Base-by-base conservation (phyloP, 37 sponge, comb jelly and placozoan genomes). In the Ianthella basta region DNA sequence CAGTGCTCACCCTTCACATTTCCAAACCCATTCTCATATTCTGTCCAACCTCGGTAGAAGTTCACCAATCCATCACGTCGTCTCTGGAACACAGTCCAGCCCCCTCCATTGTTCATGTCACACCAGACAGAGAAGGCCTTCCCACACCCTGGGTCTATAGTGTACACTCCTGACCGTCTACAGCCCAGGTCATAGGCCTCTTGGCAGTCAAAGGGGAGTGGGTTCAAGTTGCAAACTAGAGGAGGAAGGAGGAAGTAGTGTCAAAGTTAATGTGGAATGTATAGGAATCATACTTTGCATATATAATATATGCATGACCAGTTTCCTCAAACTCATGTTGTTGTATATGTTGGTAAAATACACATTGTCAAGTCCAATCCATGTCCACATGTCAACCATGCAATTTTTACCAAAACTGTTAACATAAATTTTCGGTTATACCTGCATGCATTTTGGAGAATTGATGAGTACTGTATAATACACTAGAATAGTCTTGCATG, bases 21-120 rank as follows among this genome's bases (percentile, higher is more conserved):
- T 61, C 83, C 83, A 67, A 83, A 83, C 8, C 83, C 83, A n/a
- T 60, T 24, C 23, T 44, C 83, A 41, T 83, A 83, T 50, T 83
- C 83, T 27, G n/a, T 6, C 83, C 83, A 83, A 3, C 27, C 27
- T 38, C 83, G 61, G 54, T 61, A 35, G 53, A 83, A 83, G 32
- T 83, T 64, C 54, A 33, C 83, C 14, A 68, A 83, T 34, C 83
- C 83, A 64, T 83, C 83, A 19, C 32, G 68, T 64, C 83, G 68
- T 37, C 67, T 39, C 69, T 83, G 83, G 41, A 83, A 64, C 8
- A 83, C 68, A 12, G 83, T 83, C 80, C 80, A 79, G 13, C 80
- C 80, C 37, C 80, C 80, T 30, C n/a, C 80, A 25, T 61, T 41
- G 38, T n/a, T 61, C 32, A 35, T 61, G 39, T 61, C 68, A 44